Base-by-base conservation (phyloP, 2,888 invertebrate species). In the Ochlodes sylvanus region DNA sequence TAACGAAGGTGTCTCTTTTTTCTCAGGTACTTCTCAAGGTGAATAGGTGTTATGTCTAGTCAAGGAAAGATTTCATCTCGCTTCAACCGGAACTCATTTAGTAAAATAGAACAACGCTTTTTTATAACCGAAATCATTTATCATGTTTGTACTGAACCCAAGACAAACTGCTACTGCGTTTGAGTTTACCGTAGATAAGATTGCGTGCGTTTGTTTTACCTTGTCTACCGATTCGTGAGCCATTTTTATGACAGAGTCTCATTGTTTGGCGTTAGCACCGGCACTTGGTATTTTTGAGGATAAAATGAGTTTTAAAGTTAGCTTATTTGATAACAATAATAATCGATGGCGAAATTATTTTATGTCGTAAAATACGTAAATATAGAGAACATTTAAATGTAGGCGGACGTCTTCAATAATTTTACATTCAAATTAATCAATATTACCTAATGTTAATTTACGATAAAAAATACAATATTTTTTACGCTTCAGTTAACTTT, bases 1-100 rank as follows among this genome's bases (percentile, higher is more conserved):
- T 91, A 92, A 92, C 86, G 81, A 81, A 84, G 81, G 78, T 83
- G 86, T 92, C 89, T 92, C 89, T 92, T 92, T 89, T 92, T 92
- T 86, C 90, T 82, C 92, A 92, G 92, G 92, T 92, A 92, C 92
- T 92, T 92, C 92, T 91, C 92, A 92, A 92, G 91, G 91, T 92
- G 91, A 92, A 92, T 92, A 91, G 92, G 92, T 92, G 89, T 89
- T 90, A 86, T 86, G 82, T 90, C 86, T 88, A 90, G 88, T 82
- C 86, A 86, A 88, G 87, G 86, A 89, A 83, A 85, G 86, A 87
- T 86, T 84, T 84, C 87, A 80, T 84, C 87, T 84, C 79, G 83
- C 87, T 83, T 81, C 86, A 76, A 90, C 92, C 90, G 92, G 92
- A 91, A 89, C 91, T 88, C 89, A 85, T 88, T 89, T 87, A 87